Conservation (phyloP, 1,140 invertebrate species). For the Drosophila takahashii region DNA sequence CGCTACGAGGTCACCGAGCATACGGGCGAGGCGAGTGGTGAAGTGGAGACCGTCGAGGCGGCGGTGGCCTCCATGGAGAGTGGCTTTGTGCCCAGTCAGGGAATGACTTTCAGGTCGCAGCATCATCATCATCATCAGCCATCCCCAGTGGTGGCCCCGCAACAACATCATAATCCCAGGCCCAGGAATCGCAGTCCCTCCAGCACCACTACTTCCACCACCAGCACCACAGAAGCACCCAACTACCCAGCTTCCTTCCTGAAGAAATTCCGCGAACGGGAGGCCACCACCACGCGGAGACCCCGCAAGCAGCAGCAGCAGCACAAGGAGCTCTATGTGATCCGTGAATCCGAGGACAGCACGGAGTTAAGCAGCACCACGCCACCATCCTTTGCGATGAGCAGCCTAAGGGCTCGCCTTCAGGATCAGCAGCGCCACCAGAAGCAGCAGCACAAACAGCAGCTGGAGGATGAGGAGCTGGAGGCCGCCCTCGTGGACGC, state of each 20-base stretch:
- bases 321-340: conserved; percentile 42
- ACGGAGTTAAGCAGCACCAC: conserved; percentile 20
- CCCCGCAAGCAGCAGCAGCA: conserved; percentile 54
- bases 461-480: conserved; percentile 59
- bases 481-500: conserved; percentile 59
- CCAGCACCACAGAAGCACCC: conserved; percentile 66
- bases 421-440: conserved; percentile 67
- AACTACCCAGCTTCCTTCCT: conserved; percentile 72
- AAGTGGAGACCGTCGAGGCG: conserved; percentile 39
- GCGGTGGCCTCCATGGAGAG: conserved; percentile 55
- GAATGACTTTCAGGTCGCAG: conserved; percentile 7
- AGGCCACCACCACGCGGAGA: conserved; percentile 23
- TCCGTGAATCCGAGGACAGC: conserved; percentile 16
- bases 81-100: conserved; percentile 66
- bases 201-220: conserved; percentile 23
- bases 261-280: conserved; percentile 66
- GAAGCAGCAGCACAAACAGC: conserved; percentile 51
- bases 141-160: no score
- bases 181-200: conserved; percentile 24
- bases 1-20: conserved; percentile 76
- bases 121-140: background rate
- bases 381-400: conserved; percentile 53
- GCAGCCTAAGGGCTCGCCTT: conserved; percentile 60
- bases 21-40: conserved; percentile 67
- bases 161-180: background rate